A percentile compares a stretch with the other conserved stretches of the same genome.
These are phyloP conservation scores for Coccyzus lansbergi DNA, from an alignment of 2,797 vertebrate species.

Conservation along the genomic window DNA sequence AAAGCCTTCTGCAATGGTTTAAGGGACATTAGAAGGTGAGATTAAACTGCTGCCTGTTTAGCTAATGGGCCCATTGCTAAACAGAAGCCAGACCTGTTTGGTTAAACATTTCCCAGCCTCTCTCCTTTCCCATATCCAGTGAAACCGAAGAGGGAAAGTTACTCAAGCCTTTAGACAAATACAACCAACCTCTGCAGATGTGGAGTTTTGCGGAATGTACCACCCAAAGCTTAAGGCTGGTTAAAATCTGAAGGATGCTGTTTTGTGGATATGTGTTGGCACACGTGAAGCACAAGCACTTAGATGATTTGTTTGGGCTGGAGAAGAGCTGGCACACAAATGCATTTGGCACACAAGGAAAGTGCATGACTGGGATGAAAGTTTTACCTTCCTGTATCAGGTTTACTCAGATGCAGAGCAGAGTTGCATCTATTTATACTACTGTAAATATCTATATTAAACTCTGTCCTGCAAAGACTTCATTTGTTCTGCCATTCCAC, in stretches of 20 bases:
- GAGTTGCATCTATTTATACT: background rate
- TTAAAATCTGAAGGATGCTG: background rate
- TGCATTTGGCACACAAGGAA: background rate
- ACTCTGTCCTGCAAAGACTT: background rate
- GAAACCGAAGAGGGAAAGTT: background rate
- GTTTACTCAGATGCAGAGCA: background rate
- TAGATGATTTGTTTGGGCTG: background rate
- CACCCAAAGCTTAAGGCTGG: background rate
- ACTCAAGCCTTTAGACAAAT: background rate
- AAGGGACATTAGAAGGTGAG: background rate
- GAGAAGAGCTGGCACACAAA: background rate
- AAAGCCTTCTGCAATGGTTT: background rate
- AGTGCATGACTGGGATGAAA: background rate
- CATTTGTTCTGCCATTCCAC: background rate
- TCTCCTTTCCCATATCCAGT: background rate
- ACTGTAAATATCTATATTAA: background rate
- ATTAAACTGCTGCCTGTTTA: background rate
- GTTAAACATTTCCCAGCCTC: conserved; percentile 29
- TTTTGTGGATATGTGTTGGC: background rate
- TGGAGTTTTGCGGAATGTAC: background rate
- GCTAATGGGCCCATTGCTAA: background rate
- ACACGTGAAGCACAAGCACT: background rate
- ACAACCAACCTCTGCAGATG: background rate
- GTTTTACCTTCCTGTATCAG: background rate
- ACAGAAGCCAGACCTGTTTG: background rate